Percentiles rank a stretch among this genome's conserved stretches.
phyloP scores from a whole-genome alignment of 1,140 invertebrate species.

The Pseudomyrmex dendroicus region DNA sequence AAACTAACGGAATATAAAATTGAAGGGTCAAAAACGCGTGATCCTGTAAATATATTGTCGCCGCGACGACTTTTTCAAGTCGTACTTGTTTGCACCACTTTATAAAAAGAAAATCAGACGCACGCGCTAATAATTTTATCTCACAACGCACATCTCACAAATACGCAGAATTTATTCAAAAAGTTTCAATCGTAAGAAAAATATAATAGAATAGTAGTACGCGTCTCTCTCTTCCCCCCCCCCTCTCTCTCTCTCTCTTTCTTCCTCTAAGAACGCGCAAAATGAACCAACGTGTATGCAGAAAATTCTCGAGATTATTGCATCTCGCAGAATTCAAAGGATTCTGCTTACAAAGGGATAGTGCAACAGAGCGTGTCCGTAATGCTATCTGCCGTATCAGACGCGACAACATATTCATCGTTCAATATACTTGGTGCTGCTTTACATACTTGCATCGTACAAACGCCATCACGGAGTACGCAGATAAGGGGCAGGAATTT shows the following conservation, averaged over 20 bases:
- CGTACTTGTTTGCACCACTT: background rate
- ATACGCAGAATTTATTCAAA: background rate
- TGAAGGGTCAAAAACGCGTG: background rate
- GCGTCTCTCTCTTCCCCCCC: no score
- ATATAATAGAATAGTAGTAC: background rate
- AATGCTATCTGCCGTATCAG: slow-evolving; percentile 45
- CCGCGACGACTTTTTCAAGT: background rate
- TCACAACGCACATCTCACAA: no score
- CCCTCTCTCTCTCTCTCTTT: no score
- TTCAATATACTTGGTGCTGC: slow-evolving; percentile 38
- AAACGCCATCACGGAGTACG: background rate
- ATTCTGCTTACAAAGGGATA: slow-evolving; percentile 29
- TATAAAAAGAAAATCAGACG: no score
- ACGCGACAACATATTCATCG: slow-evolving; percentile 39
- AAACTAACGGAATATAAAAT: slow-evolving; percentile 2
- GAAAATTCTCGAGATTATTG: slow-evolving; percentile 53
- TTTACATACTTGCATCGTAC: slow-evolving; percentile 34
- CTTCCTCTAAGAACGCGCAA: background rate
- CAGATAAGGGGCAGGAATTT: slow-evolving; percentile 6
- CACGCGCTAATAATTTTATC: no score
- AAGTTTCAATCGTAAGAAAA: background rate
- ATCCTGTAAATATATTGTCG: background rate
- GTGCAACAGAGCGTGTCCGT: slow-evolving; percentile 11
- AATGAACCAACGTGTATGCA: slow-evolving; percentile 23
- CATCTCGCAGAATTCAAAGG: slow-evolving; percentile 40